A percentile compares a stretch with the other conserved stretches of the same genome.
Evolutionary conservation across 2,888 invertebrate species (phyloP).

Genomic region (Formica aserva): DNA sequence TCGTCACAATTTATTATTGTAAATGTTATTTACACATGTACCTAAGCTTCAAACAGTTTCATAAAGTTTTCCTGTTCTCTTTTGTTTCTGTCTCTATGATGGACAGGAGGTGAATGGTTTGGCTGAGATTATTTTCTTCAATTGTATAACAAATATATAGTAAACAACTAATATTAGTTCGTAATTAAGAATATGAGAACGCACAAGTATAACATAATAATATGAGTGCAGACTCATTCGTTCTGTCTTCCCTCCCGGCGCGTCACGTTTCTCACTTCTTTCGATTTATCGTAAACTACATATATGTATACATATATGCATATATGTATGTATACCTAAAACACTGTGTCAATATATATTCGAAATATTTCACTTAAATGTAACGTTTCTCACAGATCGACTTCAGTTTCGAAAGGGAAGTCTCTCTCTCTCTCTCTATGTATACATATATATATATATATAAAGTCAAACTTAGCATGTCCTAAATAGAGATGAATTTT

Average conservation of each 20-base stretch:
- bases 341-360: slow-evolving; percentile 66
- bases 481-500: slow-evolving; percentile 75
- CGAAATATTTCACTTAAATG: slow-evolving; percentile 69
- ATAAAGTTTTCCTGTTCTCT: slow-evolving; percentile 74
- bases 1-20: slow-evolving; percentile 83
- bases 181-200: slow-evolving; percentile 78
- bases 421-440: slow-evolving; percentile 53
- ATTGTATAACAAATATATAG: slow-evolving; percentile 81
- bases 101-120: slow-evolving; percentile 73
- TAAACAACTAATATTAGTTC: slow-evolving; percentile 81
- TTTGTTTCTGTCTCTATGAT: slow-evolving; percentile 62
- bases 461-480: slow-evolving; percentile 77
- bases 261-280: slow-evolving; percentile 51
- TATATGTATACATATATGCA: slow-evolving; percentile 62
- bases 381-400: slow-evolving; percentile 69
- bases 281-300: slow-evolving; percentile 55
- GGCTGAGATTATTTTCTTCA: slow-evolving; percentile 72
- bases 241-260: slow-evolving; percentile 58
- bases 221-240: slow-evolving; percentile 68
- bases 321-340: slow-evolving; percentile 60
- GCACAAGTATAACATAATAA: slow-evolving; percentile 77
- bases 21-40: slow-evolving; percentile 85
- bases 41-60: slow-evolving; percentile 81
- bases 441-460: slow-evolving; percentile 53
- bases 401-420: slow-evolving; percentile 74